phyloP scores from a whole-genome alignment of 1,140 invertebrate genomes.

The Ceratoteleas bidentatus region DNA sequence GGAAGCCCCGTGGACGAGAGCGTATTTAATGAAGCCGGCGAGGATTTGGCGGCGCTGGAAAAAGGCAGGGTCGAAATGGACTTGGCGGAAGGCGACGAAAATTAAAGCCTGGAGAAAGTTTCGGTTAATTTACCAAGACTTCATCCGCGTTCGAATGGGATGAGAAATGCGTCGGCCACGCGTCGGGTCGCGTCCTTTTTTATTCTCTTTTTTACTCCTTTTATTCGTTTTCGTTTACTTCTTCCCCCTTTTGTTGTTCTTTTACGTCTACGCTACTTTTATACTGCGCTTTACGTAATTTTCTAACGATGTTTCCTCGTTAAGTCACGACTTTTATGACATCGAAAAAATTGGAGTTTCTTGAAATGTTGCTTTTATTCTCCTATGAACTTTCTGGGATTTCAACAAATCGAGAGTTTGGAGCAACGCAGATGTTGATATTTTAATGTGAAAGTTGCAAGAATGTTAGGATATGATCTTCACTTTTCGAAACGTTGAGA shows the following conservation, averaged over 20 bases:
- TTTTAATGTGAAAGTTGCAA: too few species aligned
- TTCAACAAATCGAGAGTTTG: too few species aligned
- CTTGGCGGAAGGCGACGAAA: constrained; percentile 72
- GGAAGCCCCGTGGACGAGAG: constrained; percentile 86
- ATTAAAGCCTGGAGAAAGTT: constrained; percentile 56
- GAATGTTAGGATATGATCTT: too few species aligned
- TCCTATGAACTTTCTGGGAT: neutral
- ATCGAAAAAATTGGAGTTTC: too few species aligned
- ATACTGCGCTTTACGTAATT: constrained; percentile 18
- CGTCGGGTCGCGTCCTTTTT: constrained; percentile 9
- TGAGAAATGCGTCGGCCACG: constrained; percentile 47
- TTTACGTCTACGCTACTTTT: constrained; percentile 38
- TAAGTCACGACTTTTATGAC: too few species aligned
- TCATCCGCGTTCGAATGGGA: constrained; percentile 35
- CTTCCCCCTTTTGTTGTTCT: constrained; percentile 21
- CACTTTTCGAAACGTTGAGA: too few species aligned
- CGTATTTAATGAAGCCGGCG: constrained; percentile 86
- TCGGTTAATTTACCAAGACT: constrained; percentile 36
- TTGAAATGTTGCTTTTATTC: too few species aligned
- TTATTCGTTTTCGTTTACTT: constrained; percentile 9
- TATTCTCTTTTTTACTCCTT: constrained; percentile 6
- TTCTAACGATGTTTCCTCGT: constrained; percentile 31
- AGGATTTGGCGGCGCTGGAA: constrained; percentile 84
- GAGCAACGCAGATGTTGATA: too few species aligned
- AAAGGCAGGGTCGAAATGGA: constrained; percentile 80